Base-by-base conservation (phyloP, 1,140 invertebrate species). In the Cherax quadricarinatus region DNA sequence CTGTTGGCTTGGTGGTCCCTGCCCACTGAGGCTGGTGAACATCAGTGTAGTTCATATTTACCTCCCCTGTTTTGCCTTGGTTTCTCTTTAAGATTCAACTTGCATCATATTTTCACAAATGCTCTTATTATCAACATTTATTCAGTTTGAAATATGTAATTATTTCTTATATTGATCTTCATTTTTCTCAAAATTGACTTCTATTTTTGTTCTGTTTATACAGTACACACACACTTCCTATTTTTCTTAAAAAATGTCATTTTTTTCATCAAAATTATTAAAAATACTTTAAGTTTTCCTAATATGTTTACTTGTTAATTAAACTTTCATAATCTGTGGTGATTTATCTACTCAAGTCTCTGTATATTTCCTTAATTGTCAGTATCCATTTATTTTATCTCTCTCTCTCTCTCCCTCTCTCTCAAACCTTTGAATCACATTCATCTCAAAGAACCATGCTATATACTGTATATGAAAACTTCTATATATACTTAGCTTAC, bases 1-100 rank as follows among this genome's bases (percentile, higher is more conserved):
- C 82, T 91, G 89, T 91, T 91, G 89, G 89, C 89, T 91, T 91
- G 89, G 89, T 82, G 57, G 82, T 51, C 83, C 78, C 73, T 79
- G 66, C 75, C 75, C 78, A 70, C 41, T 83, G 84, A 91, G 83
- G 89, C 89, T 91, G 89, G 84, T 86, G 75, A 86, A 62, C 53
- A n/a, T 84, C 82, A 86, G 82, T 86, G 83, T 91, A 81, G 75
- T 79, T 78, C 41, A 82, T 53, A 73, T 12, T 51, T 81, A 48
- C 12, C 80, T 51, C 81, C n/a, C 62, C 81, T 48, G 41, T 70
- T 62, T 79, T 79, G 18, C 10, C 70, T 30, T 30, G 6, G 24
- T 75, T 24, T 7, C 70, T 10, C n/a, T 3, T 7, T 75, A 5
- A 30, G 10, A 30, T 75, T 30, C 24, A 75, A 75, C n/a, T 30